A percentile compares a stretch with the other conserved stretches of the same genome.
These are phyloP conservation scores for Gonioctena quinquepunctata DNA, from an alignment of 1,140 invertebrate genomes.

Conservation along the genomic window DNA sequence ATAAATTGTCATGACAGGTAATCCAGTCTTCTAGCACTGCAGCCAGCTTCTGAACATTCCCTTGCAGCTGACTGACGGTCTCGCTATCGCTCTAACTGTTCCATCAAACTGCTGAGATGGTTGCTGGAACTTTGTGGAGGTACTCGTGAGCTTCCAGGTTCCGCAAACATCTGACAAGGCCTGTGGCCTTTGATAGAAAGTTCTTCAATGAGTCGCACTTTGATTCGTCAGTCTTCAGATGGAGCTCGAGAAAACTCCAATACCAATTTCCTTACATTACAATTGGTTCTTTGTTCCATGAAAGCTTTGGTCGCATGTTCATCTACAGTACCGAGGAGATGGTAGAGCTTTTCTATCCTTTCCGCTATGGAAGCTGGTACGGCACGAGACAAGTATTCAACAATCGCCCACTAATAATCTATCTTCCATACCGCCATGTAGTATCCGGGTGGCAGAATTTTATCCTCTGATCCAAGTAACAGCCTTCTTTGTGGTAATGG, in stretches of 20 bases:
- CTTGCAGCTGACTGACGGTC: conserved; percentile 86
- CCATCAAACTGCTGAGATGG: conserved; percentile 80
- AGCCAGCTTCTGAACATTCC: conserved; percentile 83
- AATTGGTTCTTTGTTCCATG: conserved; percentile 89
- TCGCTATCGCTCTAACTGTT: conserved; percentile 84
- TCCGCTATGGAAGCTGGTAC: conserved; percentile 85
- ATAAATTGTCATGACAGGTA: conserved; percentile 93
- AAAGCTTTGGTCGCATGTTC: conserved; percentile 95
- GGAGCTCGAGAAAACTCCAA: conserved; percentile 83
- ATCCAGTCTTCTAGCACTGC: conserved; percentile 93
- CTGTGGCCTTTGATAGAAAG: conserved; percentile 56
- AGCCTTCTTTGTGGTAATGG: conserved; percentile 83
- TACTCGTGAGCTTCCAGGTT: conserved; percentile 92
- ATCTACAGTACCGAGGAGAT: conserved; percentile 90
- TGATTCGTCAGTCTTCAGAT: conserved; percentile 66
- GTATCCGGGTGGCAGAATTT: conserved; percentile 93
- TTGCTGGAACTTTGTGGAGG: conserved; percentile 84
- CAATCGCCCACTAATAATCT: conserved; percentile 91
- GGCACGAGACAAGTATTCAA: conserved; percentile 95
- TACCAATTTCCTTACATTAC: conserved; percentile 79
- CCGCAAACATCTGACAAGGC: conserved; percentile 76
- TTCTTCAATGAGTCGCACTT: conserved; percentile 72
- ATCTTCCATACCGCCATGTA: conserved; percentile 81
- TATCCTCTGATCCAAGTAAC: conserved; percentile 97
- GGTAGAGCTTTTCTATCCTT: conserved; percentile 93